These are phyloP conservation scores for Ormyrus nitidulus DNA, from an alignment of 2,888 invertebrate species.

Conservation along the genomic window DNA sequence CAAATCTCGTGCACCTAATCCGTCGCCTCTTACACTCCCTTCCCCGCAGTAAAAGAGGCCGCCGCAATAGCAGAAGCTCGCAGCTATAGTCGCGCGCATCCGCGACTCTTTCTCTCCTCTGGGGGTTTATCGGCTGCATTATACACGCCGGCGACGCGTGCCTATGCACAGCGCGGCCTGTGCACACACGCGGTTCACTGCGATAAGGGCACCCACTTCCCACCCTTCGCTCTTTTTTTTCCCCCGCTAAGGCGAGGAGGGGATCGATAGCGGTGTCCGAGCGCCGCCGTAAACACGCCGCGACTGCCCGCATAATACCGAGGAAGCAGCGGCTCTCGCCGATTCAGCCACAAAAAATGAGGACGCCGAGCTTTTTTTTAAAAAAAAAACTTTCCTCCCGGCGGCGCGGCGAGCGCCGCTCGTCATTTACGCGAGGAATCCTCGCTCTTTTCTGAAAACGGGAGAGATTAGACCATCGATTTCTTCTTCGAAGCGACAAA, in stretches of 20 bases:
- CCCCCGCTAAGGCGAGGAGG: not conserved
- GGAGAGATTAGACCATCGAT: too few relatives aligned
- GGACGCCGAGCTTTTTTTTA: not conserved
- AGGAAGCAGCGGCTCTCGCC: not conserved
- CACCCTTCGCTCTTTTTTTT: not conserved
- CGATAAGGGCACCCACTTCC: conserved; percentile 34
- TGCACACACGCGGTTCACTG: conserved; percentile 25
- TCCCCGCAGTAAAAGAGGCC: too few relatives aligned
- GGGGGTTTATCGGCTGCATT: not conserved
- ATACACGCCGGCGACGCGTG: not conserved
- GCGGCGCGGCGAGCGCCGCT: too few relatives aligned
- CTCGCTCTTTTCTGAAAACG: too few relatives aligned
- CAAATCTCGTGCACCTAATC: too few relatives aligned
- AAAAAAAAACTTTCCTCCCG: too few relatives aligned
- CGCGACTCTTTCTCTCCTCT: not conserved
- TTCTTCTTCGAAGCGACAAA: too few relatives aligned
- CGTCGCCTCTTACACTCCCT: too few relatives aligned
- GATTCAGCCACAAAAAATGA: conserved; percentile 43
- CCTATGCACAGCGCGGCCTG: not conserved
- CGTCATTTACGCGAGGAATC: too few relatives aligned
- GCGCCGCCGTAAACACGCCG: conserved; percentile 31
- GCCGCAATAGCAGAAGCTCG: too few relatives aligned
- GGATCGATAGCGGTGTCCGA: conserved; percentile 25
- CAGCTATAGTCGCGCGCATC: not conserved
- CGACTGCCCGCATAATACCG: not conserved